Base-by-base conservation (phyloP, 35 echinoderm and acorn worm genomes). In the Ophiothrix spiculata region DNA sequence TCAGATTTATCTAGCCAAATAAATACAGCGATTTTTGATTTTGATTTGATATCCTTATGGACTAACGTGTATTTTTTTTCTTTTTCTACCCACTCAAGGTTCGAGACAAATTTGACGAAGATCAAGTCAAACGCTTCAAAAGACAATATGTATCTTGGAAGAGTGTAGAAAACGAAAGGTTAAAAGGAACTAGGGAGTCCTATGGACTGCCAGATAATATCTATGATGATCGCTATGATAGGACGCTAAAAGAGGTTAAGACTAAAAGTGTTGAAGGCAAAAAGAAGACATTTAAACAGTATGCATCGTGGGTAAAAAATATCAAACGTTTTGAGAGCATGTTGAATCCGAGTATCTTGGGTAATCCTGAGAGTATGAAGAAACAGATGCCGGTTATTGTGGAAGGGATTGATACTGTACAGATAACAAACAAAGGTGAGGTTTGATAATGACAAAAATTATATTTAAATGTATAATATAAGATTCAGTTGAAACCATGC, bases 101-200 rank as follows among this genome's bases (percentile, higher is more conserved):
- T 19, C 42, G 93, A 80, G 91, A 91, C 77, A 54, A 82, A 35
- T 98, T 98, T 75, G 95, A 98, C 40, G 91, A 90, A 45, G 95
- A 98, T 33, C 95, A 98, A 80, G 95, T 98, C 19, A 90, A 91
- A 83, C 76, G 95, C 39, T 98, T 98, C 82, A 79, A 84, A 13
- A 87, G 82, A 37, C 95, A 98, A 74, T 98, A 98, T 38, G 95
- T 98, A 37, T 94, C 95, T 1, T 98, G 95, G 95, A 90, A 88
- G 64, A 94, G 95, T 34, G 95, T 98, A 0, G 95, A 98, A 86
- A 75, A 74, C 0, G 92, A 94, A 36, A 78, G 95, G 28, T 80
- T 93, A 32, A 87, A 87, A 14, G 39, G 85, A 17, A 74, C 35
- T 6, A 90, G 91, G 21, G 86, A 91, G 37, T 32, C 33, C 4